Percentiles rank a stretch among this genome's conserved stretches.
Evolutionary conservation across 2,888 invertebrate species (phyloP).

Genomic region (Galeruca laticollis): DNA sequence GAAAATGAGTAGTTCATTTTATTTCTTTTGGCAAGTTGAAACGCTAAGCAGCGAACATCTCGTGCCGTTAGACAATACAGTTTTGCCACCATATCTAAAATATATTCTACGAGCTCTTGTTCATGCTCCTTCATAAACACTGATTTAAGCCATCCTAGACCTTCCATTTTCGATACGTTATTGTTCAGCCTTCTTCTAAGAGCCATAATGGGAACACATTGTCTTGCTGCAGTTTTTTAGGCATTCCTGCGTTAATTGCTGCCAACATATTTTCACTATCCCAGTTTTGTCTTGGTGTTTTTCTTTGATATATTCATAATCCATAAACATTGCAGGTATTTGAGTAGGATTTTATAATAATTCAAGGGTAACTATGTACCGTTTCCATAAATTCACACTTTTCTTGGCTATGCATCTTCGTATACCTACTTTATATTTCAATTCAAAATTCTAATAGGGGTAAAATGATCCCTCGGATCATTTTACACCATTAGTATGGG

Average conservation of each 20-base stretch:
- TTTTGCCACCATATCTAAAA: constrained; percentile 17
- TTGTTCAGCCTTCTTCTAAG: too few relatives aligned
- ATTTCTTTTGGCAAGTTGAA: constrained; percentile 20
- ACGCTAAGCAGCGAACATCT: too few relatives aligned
- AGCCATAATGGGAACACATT: too few relatives aligned
- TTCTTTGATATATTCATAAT: background rate
- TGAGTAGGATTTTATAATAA: background rate
- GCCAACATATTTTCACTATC: background rate
- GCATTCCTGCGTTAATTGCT: too few relatives aligned
- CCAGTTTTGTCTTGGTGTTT: background rate
- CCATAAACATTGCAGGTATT: background rate
- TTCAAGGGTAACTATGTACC: background rate
- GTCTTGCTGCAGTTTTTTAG: too few relatives aligned
- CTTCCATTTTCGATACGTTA: constrained; percentile 15
- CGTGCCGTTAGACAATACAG: constrained; percentile 17
- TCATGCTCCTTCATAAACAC: constrained; percentile 9
- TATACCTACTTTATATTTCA: background rate
- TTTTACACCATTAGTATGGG: background rate
- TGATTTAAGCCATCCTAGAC: constrained; percentile 15
- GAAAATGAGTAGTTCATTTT: constrained; percentile 15
- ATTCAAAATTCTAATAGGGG: background rate
- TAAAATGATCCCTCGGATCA: constrained; percentile 1
- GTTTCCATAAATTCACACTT: background rate
- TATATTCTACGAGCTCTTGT: constrained; percentile 15
- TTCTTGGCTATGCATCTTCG: too few relatives aligned